Evolutionary conservation across 2,797 vertebrate species (phyloP).

Genomic region (Schizopygopsis pylzovi): DNA sequence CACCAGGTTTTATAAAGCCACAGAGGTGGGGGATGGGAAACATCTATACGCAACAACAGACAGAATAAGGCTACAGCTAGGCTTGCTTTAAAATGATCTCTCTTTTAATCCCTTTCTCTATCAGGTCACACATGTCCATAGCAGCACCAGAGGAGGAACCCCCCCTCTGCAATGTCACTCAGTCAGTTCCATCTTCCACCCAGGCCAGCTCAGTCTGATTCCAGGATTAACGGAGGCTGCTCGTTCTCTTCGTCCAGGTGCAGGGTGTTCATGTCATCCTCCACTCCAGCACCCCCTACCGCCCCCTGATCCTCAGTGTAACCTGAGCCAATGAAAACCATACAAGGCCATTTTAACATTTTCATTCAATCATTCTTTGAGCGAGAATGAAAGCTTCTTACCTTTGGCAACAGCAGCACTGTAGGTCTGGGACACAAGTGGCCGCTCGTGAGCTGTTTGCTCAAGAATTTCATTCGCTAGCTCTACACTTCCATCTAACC

Average conservation of each 20-base stretch:
- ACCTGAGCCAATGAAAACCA: constrained; percentile 73
- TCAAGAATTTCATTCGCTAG: constrained; percentile 92
- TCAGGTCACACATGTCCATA: constrained; percentile 83
- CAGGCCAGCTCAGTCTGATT: constrained; percentile 86
- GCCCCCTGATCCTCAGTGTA: constrained; percentile 93
- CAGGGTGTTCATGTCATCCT: constrained; percentile 88
- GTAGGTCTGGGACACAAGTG: constrained; percentile 89
- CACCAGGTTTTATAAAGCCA: constrained; percentile 62
- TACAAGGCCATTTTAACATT: neutral
- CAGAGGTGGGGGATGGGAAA: constrained; percentile 55
- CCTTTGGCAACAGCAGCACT: constrained; percentile 87
- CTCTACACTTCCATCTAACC: constrained; percentile 93
- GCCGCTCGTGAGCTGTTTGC: constrained; percentile 91
- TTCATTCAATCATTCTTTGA: neutral
- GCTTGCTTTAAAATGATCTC: constrained; percentile 77
- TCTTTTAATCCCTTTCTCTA: constrained; percentile 73
- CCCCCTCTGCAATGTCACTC: constrained; percentile 75
- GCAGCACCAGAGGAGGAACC: constrained; percentile 85
- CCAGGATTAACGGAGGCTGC: constrained; percentile 95
- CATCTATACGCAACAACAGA: constrained; percentile 68
- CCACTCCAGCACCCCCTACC: constrained; percentile 87
- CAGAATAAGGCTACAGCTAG: constrained; percentile 81
- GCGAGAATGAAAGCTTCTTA: constrained; percentile 54
- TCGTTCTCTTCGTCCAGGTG: constrained; percentile 94
- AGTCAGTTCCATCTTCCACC: constrained; percentile 68